Conservation (phyloP, 2,888 invertebrate species). For the Archips crataeganus region DNA sequence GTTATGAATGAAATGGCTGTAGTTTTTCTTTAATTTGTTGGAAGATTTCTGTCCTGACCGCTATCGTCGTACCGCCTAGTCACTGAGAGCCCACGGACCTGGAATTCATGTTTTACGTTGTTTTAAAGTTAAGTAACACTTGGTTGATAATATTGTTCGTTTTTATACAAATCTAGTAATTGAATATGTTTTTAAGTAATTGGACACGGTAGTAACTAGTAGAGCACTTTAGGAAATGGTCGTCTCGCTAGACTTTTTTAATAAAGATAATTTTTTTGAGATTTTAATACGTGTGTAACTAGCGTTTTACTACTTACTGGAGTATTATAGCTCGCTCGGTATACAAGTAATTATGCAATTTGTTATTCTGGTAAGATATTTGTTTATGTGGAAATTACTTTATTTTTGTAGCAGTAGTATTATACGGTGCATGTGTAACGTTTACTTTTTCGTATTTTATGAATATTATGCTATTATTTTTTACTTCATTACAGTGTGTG, state of each 20-base stretch:
- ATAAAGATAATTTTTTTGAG: conserved; percentile 67
- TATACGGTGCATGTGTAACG: conserved; percentile 84
- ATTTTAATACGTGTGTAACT: conserved; percentile 67
- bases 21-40: conserved; percentile 62
- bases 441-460: conserved; percentile 77
- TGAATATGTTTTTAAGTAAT: conserved; percentile 66
- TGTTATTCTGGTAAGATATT: conserved; percentile 85
- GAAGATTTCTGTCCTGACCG: conserved; percentile 61
- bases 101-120: conserved; percentile 68
- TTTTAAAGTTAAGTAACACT: conserved; percentile 77
- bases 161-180: conserved; percentile 78
- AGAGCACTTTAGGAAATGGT: conserved; percentile 79
- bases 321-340: conserved; percentile 80
- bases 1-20: conserved; percentile 57
- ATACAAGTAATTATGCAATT: conserved; percentile 81
- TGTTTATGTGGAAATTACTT: conserved; percentile 79
- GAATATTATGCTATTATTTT: conserved; percentile 80
- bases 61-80: conserved; percentile 82
- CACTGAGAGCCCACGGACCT: conserved; percentile 82
- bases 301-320: conserved; percentile 69
- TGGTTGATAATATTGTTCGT: conserved; percentile 82
- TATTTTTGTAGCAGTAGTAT: conserved; percentile 82
- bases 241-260: conserved; percentile 80
- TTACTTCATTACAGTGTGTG: conserved; percentile 82
- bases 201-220: conserved; percentile 82